These are phyloP conservation scores for Drosophila miranda DNA, from an alignment of 1,140 invertebrate species.

Conservation along the genomic window DNA sequence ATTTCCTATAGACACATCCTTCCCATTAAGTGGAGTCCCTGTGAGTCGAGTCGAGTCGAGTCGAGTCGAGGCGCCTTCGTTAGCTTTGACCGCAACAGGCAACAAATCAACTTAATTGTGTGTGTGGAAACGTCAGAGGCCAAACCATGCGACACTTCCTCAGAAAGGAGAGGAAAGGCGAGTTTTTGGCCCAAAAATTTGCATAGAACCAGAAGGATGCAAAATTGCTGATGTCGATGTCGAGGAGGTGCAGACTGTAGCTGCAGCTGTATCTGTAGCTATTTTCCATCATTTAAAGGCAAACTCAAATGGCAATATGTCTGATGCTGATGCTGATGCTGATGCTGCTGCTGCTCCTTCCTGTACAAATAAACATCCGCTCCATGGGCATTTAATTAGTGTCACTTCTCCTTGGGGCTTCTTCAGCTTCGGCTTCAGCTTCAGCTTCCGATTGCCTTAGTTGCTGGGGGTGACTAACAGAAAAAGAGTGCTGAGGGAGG, in stretches of 20 bases:
- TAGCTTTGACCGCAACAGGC: constrained; percentile 69
- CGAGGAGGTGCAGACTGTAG: too few species aligned
- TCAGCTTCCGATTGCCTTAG: constrained; percentile 38
- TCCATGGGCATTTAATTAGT: constrained; percentile 69
- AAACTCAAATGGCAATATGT: constrained; percentile 55
- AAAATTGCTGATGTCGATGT: not conserved
- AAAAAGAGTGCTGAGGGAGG: not conserved
- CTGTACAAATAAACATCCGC: constrained; percentile 55
- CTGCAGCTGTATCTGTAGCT: not conserved
- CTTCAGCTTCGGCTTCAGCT: constrained; percentile 4
- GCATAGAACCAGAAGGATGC: constrained; percentile 29
- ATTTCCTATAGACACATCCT: constrained; percentile 45
- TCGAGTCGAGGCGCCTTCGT: constrained; percentile 54
- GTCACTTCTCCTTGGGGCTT: constrained; percentile 55
- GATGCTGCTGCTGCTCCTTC: not conserved
- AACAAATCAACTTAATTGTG: constrained; percentile 74
- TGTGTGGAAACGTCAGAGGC: constrained; percentile 56
- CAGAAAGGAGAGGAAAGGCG: constrained; percentile 4
- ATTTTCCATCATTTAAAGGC: constrained; percentile 53
- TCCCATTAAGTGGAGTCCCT: constrained; percentile 32
- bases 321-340: not conserved
- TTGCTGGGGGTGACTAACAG: not conserved
- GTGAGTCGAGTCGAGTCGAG: constrained; percentile 9
- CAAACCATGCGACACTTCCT: constrained; percentile 69
- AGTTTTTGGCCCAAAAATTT: constrained; percentile 50